phyloP scores from a whole-genome alignment of 1,140 invertebrate genomes.

The Heliconius nattereri region DNA sequence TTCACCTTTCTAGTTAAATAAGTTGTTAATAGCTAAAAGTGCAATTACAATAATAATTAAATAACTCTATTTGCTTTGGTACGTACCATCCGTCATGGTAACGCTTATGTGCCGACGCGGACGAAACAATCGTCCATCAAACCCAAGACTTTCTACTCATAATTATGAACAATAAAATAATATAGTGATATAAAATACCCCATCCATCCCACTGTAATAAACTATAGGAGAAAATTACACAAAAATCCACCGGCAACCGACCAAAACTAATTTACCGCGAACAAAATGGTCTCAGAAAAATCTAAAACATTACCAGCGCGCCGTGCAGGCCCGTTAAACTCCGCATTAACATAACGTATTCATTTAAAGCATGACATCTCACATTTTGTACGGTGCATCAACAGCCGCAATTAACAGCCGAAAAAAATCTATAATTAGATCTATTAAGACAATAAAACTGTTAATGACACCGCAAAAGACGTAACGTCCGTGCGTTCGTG shows the following conservation, averaged over 20 bases:
- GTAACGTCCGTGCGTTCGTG: conserved; percentile 76
- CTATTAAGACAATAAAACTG: conserved; percentile 81
- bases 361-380: conserved; percentile 81
- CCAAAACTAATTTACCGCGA: conserved; percentile 76
- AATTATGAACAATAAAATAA: conserved; percentile 71
- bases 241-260: conserved; percentile 70
- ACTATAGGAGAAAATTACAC: conserved; percentile 64
- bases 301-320: conserved; percentile 69
- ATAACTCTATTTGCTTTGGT: conserved; percentile 33
- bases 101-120: conserved; percentile 39
- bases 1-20: conserved; percentile 10
- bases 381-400: conserved; percentile 77
- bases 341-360: conserved; percentile 77
- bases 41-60: conserved; percentile 32
- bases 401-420: too few relatives aligned
- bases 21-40: conserved; percentile 21
- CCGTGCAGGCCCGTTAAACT: conserved; percentile 70
- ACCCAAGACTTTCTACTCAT: conserved; percentile 60
- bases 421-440: conserved; percentile 81
- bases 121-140: conserved; percentile 41
- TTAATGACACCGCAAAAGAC: conserved; percentile 79
- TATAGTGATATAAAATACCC: conserved; percentile 53
- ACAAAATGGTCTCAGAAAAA: conserved; percentile 71
- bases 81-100: conserved; percentile 38
- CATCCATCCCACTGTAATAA: conserved; percentile 43